These are phyloP conservation scores for Andricus grossulariae DNA, from an alignment of 1,140 invertebrate species.

Conservation along the genomic window DNA sequence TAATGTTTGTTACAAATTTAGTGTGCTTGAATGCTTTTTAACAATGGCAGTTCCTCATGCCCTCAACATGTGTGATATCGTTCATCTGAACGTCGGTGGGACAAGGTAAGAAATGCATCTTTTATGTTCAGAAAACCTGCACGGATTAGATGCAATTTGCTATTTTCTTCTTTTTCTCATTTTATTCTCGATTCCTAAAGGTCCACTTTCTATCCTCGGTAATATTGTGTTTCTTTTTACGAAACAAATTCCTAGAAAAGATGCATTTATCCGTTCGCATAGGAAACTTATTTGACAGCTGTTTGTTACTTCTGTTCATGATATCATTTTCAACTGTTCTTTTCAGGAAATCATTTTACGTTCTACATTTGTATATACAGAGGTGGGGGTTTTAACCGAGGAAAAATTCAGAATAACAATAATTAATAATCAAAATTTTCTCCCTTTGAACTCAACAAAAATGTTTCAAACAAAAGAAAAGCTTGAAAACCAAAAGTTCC, in stretches of 20 bases:
- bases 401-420: too few relatives aligned
- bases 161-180: neutral
- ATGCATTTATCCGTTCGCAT: neutral
- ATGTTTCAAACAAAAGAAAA: too few relatives aligned
- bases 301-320: neutral
- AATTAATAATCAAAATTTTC: too few relatives aligned
- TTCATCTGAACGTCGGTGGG: constrained; percentile 89
- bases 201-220: too few relatives aligned
- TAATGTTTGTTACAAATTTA: neutral
- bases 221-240: neutral
- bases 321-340: too few relatives aligned
- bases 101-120: constrained; percentile 79
- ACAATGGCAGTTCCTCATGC: constrained; percentile 59
- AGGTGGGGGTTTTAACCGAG: too few relatives aligned
- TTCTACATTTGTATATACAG: too few relatives aligned
- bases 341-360: too few relatives aligned
- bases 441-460: too few relatives aligned
- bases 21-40: neutral
- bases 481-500: too few relatives aligned
- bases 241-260: neutral
- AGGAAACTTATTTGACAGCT: neutral
- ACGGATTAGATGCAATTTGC: neutral
- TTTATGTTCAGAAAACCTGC: neutral
- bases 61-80: constrained; percentile 80
- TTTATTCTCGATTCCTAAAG: neutral